These are phyloP conservation scores for Hemibagrus guttatus DNA, from an alignment of 2,797 vertebrate genomes.

Conservation along the genomic window DNA sequence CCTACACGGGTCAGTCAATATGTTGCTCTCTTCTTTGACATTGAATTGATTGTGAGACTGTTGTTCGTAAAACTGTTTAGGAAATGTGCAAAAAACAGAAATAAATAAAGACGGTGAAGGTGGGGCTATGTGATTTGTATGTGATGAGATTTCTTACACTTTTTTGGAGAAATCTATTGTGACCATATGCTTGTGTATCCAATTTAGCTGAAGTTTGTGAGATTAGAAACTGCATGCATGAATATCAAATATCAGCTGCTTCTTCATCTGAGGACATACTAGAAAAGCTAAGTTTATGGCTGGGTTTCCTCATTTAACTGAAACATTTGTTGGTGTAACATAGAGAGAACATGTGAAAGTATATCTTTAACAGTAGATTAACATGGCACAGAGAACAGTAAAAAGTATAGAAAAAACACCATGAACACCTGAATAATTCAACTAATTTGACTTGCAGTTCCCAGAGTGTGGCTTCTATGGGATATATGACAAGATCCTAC, in stretches of 20 bases:
- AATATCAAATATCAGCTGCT: background rate
- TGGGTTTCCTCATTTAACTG: background rate
- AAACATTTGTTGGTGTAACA: background rate
- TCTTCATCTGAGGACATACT: background rate
- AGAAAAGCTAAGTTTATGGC: background rate
- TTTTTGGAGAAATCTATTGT: background rate
- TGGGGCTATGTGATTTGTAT: background rate
- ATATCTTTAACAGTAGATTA: background rate
- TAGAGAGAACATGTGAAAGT: background rate
- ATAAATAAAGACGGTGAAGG: slow-evolving; percentile 31
- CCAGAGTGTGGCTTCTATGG: slow-evolving; percentile 97
- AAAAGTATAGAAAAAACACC: background rate
- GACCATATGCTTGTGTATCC: background rate
- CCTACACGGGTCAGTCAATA: slow-evolving; percentile 62
- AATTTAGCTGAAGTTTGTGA: background rate
- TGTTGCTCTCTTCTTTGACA: slow-evolving; percentile 64
- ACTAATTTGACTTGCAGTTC: slow-evolving; percentile 76
- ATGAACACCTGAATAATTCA: slow-evolving; percentile 25
- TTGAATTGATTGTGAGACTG: slow-evolving; percentile 58
- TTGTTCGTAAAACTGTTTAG: slow-evolving; percentile 56
- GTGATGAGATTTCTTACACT: background rate
- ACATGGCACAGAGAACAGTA: background rate
- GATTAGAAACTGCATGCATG: background rate
- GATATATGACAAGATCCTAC: slow-evolving; percentile 95
- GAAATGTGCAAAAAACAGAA: slow-evolving; percentile 45